A percentile compares a stretch with the other conserved stretches of the same genome.
Evolutionary conservation across 2,113 vertebrate genomes (phyloP).

Genomic region (Hucho hucho): DNA sequence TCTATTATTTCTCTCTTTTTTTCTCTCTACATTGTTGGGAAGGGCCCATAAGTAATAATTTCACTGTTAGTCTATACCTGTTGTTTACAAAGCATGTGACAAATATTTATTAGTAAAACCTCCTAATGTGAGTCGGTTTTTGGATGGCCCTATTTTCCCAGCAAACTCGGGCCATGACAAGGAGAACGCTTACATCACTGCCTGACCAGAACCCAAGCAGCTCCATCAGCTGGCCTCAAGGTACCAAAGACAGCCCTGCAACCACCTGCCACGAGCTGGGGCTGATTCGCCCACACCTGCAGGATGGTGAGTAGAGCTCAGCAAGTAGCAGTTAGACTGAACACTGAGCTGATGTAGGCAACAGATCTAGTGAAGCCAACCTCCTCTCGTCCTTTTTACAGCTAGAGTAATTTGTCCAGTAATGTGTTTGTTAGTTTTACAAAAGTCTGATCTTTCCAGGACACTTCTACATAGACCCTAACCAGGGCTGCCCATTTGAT

Average conservation of each 20-base stretch:
- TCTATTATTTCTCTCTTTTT: too few species aligned
- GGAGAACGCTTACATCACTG: slow-evolving; percentile 17
- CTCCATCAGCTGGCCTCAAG: slow-evolving; percentile 44
- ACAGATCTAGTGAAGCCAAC: too few species aligned
- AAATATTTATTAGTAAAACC: too few species aligned
- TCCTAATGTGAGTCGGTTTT: background rate
- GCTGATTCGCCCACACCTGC: slow-evolving; percentile 61
- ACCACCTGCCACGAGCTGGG: slow-evolving; percentile 72
- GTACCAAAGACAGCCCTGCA: slow-evolving; percentile 68
- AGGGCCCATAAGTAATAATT: too few species aligned
- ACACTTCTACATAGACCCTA: slow-evolving; percentile 76
- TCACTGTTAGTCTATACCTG: too few species aligned
- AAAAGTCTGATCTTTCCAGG: slow-evolving; percentile 55
- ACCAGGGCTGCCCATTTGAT: slow-evolving; percentile 74
- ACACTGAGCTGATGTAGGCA: background rate
- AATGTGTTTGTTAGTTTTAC: background rate
- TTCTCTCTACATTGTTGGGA: too few species aligned
- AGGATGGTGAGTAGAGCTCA: slow-evolving; percentile 59
- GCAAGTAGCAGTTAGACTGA: background rate
- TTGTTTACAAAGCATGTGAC: too few species aligned
- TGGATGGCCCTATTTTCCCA: slow-evolving; percentile 13
- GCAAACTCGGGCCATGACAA: slow-evolving; percentile 10
- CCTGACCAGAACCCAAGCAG: slow-evolving; percentile 31
- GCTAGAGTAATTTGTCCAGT: too few species aligned
- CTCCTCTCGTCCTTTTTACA: too few species aligned